Conservation (phyloP, 2,888 invertebrate genomes). For the Eupsilia transversa region DNA sequence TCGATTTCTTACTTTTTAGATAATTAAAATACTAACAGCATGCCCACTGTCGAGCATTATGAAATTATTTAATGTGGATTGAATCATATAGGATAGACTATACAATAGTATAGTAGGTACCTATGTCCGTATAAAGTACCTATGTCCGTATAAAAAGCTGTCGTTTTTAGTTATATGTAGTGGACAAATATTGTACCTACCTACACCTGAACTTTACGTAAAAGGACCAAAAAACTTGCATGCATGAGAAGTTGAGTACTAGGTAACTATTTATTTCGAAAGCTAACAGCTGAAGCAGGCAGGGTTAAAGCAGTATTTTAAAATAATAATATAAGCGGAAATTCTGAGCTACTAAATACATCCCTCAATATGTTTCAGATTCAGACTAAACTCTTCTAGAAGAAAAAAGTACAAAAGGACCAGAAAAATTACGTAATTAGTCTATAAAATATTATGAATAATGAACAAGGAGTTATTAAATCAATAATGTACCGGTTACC, state of each 20-base stretch:
- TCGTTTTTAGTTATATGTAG: not conserved
- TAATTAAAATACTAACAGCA: not conserved
- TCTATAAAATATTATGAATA: not conserved
- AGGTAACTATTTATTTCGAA: not conserved
- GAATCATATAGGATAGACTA: too few species aligned
- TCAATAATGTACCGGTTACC: constrained; percentile 77
- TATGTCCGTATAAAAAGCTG: not conserved
- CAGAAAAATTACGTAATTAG: not conserved
- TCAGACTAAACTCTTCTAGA: not conserved
- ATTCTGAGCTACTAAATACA: not conserved
- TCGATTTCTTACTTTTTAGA: constrained; percentile 2
- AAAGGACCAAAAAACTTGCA: not conserved
- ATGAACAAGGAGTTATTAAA: constrained; percentile 46
- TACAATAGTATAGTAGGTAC: not conserved
- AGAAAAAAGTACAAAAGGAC: constrained; percentile 18
- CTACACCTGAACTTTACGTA: not conserved
- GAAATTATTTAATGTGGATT: not conserved
- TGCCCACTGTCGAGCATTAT: not conserved
- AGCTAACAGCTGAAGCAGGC: not conserved
- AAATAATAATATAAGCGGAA: not conserved
- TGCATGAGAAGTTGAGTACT: not conserved
- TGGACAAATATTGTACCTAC: too few species aligned
- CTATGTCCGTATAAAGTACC: not conserved
- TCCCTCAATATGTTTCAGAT: constrained; percentile 28
- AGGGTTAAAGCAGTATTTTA: not conserved